Evolutionary conservation across 2,797 vertebrate genomes (phyloP).

Genomic region (Craterocephalus amniculus): DNA sequence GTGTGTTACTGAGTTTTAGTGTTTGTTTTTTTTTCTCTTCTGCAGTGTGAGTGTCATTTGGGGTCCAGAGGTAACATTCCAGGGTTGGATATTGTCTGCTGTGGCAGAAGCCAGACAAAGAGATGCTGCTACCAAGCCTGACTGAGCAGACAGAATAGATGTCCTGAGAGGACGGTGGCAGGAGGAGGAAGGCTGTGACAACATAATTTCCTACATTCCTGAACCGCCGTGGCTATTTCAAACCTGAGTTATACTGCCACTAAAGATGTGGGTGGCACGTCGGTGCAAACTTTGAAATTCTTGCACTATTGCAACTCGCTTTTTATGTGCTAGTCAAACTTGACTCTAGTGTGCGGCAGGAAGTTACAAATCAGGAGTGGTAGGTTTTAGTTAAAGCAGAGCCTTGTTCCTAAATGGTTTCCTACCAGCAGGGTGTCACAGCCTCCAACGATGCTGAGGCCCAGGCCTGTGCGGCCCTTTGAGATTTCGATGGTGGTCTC

Average conservation of each 20-base stretch:
- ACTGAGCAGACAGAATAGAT: constrained; percentile 76
- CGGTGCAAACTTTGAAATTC: constrained; percentile 1
- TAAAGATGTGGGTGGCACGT: constrained; percentile 54
- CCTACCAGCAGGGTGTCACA: constrained; percentile 95
- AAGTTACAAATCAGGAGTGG: background rate
- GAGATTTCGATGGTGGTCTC: constrained; percentile 98
- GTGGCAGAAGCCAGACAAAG: constrained; percentile 68
- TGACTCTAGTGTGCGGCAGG: background rate
- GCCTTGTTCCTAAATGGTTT: constrained; percentile 12
- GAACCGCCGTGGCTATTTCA: constrained; percentile 50
- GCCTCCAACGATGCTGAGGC: constrained; percentile 97
- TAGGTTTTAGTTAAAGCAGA: background rate
- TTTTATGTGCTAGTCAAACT: constrained; percentile 1
- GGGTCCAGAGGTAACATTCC: constrained; percentile 79
- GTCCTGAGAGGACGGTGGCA: constrained; percentile 39
- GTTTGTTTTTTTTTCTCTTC: background rate
- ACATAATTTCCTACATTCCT: constrained; percentile 74
- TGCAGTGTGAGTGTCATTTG: constrained; percentile 55
- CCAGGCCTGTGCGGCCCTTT: constrained; percentile 94
- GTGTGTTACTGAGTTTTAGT: constrained; percentile 10
- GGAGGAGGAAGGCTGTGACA: constrained; percentile 63
- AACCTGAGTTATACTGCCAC: constrained; percentile 43
- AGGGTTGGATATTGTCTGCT: constrained; percentile 73
- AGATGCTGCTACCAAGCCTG: constrained; percentile 61
- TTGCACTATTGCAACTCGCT: background rate